Evolutionary conservation across 2,888 invertebrate species (phyloP), one percentile per base, ranked within the genome.

Genomic region (Willowsia nigromaculata): DNA sequence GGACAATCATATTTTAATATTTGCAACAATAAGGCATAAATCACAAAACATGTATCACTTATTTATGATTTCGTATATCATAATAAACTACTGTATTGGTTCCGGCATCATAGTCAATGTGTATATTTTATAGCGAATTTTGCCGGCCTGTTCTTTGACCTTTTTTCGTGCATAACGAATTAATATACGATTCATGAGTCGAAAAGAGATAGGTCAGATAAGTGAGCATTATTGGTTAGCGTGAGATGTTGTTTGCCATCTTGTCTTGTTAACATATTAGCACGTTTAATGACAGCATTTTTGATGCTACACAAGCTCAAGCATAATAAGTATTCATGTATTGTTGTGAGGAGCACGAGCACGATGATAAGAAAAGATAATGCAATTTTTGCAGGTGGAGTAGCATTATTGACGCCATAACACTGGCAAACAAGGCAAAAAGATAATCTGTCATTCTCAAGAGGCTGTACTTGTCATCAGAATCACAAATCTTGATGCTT

Each of bases 311-410:
- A 9, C 37, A 37, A 9, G 2, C 50, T 50, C 50, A 50, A n/a
- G 18, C 50, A 47, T 18, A n/a, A 50, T 27, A 1, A n/a, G 37
- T 81, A 25, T 65, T 47, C 71, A 68, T 53, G 9, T 71, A 25
- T 76, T 68, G 22, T 71, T 83, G 83, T 71, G 53, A 2, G 74
- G 37, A 68, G 37, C 65, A 65, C 65, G 68, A 68, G 7, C 27
- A 74, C 22, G 59, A 85, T 47, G 62, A 78, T 53, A 53, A 62
- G 76, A 74, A 22, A 78, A 76, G 85, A 85, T 85, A 78, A 85
- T 78, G 85, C 65, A 85, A n/a, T 27, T 47, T 56, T 50, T 74
- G 3, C 40, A 76, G 62, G 43, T 18, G 47, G 43, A 47, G 62
- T 40, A 74, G 27, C 71, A 33, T 37, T 74, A 3, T 53, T 37